These are phyloP conservation scores for Melanotaenia maccullochi DNA, from an alignment of 2,797 vertebrate species.

Conservation along the genomic window DNA sequence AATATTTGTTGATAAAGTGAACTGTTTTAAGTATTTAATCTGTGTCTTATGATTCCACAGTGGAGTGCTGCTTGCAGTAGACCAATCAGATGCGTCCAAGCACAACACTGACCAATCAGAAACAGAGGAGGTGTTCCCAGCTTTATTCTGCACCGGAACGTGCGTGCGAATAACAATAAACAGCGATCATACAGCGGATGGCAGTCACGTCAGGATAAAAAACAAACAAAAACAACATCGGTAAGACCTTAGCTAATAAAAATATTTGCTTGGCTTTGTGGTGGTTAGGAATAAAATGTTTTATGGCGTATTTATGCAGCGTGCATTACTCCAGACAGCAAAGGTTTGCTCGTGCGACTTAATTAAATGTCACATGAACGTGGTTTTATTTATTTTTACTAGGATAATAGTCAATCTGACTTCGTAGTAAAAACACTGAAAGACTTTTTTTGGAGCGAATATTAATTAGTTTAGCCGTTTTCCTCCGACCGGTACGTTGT, in stretches of 20 bases:
- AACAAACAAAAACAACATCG: slow-evolving; percentile 5
- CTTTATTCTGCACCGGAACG: background rate
- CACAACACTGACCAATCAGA: slow-evolving; percentile 46
- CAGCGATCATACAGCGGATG: slow-evolving; percentile 25
- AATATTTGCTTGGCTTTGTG: background rate
- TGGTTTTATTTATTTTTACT: background rate
- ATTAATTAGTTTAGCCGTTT: rapidly evolving
- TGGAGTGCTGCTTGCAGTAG: rapidly evolving
- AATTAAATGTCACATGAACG: background rate
- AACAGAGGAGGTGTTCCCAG: slow-evolving; percentile 10
- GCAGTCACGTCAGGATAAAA: slow-evolving; percentile 11
- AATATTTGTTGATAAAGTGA: background rate
- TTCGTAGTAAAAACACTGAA: rapidly evolving
- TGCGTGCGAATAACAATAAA: slow-evolving; percentile 52
- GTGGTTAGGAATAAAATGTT: background rate
- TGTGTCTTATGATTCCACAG: background rate
- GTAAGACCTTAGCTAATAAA: slow-evolving; percentile 33
- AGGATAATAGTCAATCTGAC: background rate
- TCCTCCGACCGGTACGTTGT: slow-evolving; percentile 28
- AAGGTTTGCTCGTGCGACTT: rapidly evolving
- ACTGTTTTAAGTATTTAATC: background rate
- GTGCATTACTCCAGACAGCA: too few relatives aligned
- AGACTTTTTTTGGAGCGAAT: rapidly evolving
- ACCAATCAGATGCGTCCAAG: background rate
- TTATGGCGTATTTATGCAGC: background rate